Conservation (phyloP, 2,888 invertebrate genomes). For the Heliconius erato region DNA sequence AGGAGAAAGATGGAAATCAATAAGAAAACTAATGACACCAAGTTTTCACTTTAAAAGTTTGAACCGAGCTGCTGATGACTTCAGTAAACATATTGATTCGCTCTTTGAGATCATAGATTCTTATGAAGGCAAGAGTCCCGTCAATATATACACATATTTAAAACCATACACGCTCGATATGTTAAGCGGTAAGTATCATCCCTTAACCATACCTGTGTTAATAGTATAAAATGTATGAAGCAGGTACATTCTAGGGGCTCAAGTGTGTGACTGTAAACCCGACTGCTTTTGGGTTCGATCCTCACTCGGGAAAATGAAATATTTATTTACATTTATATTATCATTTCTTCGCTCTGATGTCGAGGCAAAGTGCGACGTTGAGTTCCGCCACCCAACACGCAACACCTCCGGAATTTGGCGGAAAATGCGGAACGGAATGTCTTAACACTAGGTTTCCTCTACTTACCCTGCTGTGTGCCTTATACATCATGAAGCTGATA, state of each 20-base stretch:
- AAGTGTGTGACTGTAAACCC: too few species aligned
- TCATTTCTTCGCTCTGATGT: too few species aligned
- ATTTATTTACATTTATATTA: too few species aligned
- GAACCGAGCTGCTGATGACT: conserved; percentile 54
- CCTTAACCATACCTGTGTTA: background rate
- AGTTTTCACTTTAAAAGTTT: conserved; percentile 60
- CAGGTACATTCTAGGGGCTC: background rate
- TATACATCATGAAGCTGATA: too few species aligned
- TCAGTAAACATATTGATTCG: conserved; percentile 55
- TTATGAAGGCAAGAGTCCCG: conserved; percentile 47
- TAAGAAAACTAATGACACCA: conserved; percentile 58
- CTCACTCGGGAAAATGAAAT: too few species aligned
- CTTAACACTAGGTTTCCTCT: too few species aligned
- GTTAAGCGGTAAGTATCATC: conserved; percentile 56
- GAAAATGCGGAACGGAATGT: too few species aligned
- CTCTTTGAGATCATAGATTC: conserved; percentile 56
- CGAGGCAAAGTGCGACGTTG: too few species aligned
- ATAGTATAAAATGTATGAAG: background rate
- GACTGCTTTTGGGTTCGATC: too few species aligned
- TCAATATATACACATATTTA: conserved; percentile 58
- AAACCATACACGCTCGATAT: conserved; percentile 61
- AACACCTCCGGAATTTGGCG: too few species aligned
- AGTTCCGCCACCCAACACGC: too few species aligned
- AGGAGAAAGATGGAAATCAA: conserved; percentile 40
- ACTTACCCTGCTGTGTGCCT: too few species aligned